phyloP scores from a whole-genome alignment of 37 sponge, comb jelly and placozoan species.

The Petrosia ficiformis region DNA sequence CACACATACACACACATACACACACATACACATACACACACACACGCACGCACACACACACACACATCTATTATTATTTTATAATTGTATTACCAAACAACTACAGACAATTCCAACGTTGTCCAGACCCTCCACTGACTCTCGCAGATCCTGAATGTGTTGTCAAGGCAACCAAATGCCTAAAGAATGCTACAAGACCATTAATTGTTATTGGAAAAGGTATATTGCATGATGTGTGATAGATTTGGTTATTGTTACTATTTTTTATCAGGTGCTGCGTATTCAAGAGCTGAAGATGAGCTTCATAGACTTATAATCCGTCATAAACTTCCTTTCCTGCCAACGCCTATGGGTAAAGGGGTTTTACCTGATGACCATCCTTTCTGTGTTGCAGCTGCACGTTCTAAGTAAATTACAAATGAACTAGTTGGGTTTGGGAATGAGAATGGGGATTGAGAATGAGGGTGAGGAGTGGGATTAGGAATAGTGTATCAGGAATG shows the following conservation, averaged over 20 bases:
- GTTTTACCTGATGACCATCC: constrained; percentile 78
- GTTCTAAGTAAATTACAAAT: constrained; percentile 71
- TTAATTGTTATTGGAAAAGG: constrained; percentile 90
- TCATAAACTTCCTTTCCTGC: constrained; percentile 80
- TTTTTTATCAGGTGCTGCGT: constrained; percentile 69
- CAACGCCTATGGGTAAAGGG: constrained; percentile 98
- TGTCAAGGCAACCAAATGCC: constrained; percentile 14
- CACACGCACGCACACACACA: too few relatives aligned
- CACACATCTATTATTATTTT: too few relatives aligned
- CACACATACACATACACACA: too few relatives aligned
- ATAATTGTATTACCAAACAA: too few relatives aligned
- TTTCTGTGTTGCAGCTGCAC: constrained; percentile 85
- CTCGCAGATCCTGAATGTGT: constrained; percentile 56
- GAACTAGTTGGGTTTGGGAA: too few relatives aligned
- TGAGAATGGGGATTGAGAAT: too few relatives aligned
- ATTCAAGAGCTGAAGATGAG: constrained; percentile 65
- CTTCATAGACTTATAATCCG: constrained; percentile 27
- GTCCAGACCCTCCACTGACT: constrained; percentile 68
- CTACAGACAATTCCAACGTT: too few relatives aligned
- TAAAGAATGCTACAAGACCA: constrained; percentile 53
- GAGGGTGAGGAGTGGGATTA: too few relatives aligned
- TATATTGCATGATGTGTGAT: constrained; percentile 1
- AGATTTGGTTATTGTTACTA: neutral
- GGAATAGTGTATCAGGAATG: too few relatives aligned
- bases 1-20: too few relatives aligned